phyloP scores from a whole-genome alignment of 2,113 vertebrate species.

The Ammodytes dubius region DNA sequence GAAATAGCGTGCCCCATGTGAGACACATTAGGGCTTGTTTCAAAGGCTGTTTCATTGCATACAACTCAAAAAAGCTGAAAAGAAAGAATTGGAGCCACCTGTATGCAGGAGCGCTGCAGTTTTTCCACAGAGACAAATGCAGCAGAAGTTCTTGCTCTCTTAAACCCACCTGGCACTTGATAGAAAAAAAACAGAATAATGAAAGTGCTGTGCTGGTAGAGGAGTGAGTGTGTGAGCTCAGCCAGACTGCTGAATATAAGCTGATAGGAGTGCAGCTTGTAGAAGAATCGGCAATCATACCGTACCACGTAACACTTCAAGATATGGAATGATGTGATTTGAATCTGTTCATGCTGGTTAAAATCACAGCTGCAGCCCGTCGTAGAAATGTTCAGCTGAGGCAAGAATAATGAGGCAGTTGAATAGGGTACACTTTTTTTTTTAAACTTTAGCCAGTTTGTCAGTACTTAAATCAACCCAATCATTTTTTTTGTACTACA shows the following conservation, averaged over 20 bases:
- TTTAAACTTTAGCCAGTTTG: too few species aligned
- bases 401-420: constrained; percentile 6
- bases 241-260: too few species aligned
- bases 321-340: constrained; percentile 12
- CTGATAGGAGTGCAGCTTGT: not conserved
- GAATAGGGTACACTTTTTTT: too few species aligned
- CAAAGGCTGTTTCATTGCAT: constrained; percentile 49
- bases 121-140: constrained; percentile 24
- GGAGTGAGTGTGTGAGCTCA: not conserved
- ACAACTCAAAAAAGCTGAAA: constrained; percentile 39
- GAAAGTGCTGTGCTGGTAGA: constrained; percentile 19
- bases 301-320: not conserved
- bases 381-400: not conserved
- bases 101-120: constrained; percentile 1
- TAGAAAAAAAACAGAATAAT: constrained; percentile 26
- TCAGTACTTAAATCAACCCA: too few species aligned
- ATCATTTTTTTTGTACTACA: too few species aligned
- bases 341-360: not conserved
- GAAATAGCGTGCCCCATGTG: constrained; percentile 34
- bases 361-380: constrained; percentile 20
- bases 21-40: constrained; percentile 54
- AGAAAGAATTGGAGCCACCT: constrained; percentile 67
- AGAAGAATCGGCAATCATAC: not conserved
- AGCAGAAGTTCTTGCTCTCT: constrained; percentile 20
- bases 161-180: constrained; percentile 21